phyloP scores from a whole-genome alignment of 2,888 invertebrate genomes.

The Poecilobothrus nobilitatus region DNA sequence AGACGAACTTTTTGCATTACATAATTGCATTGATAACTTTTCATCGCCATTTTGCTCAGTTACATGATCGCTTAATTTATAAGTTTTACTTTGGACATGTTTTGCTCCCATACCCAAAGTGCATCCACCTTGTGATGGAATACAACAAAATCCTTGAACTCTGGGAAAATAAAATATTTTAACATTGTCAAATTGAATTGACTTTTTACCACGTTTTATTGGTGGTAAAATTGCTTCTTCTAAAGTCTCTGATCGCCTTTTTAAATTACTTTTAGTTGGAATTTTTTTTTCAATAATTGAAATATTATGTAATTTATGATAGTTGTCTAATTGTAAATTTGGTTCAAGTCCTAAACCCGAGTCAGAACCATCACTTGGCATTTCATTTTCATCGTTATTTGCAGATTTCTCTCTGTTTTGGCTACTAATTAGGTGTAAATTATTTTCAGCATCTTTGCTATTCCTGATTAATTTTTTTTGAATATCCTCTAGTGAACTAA shows the following conservation, averaged over 20 bases:
- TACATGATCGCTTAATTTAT: slow-evolving; percentile 81
- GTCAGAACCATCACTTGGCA: slow-evolving; percentile 74
- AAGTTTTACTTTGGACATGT: slow-evolving; percentile 61
- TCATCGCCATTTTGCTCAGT: slow-evolving; percentile 80
- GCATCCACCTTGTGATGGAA: slow-evolving; percentile 82
- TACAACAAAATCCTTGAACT: slow-evolving; percentile 84
- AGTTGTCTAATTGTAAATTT: slow-evolving; percentile 27
- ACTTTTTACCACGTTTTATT: slow-evolving; percentile 53
- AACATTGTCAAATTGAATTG: slow-evolving; percentile 82
- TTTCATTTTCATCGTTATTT: slow-evolving; percentile 50
- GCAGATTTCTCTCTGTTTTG: slow-evolving; percentile 16
- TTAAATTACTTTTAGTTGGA: slow-evolving; percentile 47
- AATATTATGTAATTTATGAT: background rate
- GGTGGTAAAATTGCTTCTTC: slow-evolving; percentile 38
- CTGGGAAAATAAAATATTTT: slow-evolving; percentile 93
- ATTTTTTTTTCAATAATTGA: background rate
- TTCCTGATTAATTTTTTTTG: background rate
- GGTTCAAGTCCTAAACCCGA: slow-evolving; percentile 74
- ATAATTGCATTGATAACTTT: slow-evolving; percentile 61
- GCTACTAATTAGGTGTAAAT: background rate
- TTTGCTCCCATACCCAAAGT: slow-evolving; percentile 86
- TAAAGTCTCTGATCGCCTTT: slow-evolving; percentile 47
- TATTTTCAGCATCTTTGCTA: background rate
- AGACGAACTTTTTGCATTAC: slow-evolving; percentile 47
- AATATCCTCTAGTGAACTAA: background rate